phyloP scores from a whole-genome alignment of 1,140 invertebrate species.

The Drosophila kikkawai region DNA sequence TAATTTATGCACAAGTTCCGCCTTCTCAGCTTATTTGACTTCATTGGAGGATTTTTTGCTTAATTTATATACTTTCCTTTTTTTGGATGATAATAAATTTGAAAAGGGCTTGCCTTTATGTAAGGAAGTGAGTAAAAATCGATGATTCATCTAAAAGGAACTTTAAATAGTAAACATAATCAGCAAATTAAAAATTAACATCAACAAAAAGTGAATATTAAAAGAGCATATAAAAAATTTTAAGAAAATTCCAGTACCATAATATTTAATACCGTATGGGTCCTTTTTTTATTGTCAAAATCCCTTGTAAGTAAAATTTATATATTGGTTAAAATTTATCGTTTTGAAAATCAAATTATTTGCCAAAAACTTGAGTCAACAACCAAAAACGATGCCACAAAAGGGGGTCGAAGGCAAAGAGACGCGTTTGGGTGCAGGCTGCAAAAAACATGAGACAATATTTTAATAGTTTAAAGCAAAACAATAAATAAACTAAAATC shows the following conservation, averaged over 20 bases:
- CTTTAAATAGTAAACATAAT: not conserved
- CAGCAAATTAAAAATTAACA: not conserved
- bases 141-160: not conserved
- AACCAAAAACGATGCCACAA: constrained; percentile 80
- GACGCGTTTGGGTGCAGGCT: constrained; percentile 29
- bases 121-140: not conserved
- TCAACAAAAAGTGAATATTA: not conserved
- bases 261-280: not conserved
- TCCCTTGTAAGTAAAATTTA: constrained; percentile 70
- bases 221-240: not conserved
- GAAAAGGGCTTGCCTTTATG: not conserved
- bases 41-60: constrained; percentile 38
- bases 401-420: constrained; percentile 50
- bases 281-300: not conserved
- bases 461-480: constrained; percentile 84
- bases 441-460: constrained; percentile 67
- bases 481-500: constrained; percentile 84
- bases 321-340: constrained; percentile 70
- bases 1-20: constrained; percentile 81
- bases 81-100: constrained; percentile 26
- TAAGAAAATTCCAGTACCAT: not conserved
- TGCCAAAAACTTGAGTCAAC: constrained; percentile 84
- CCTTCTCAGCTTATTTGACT: constrained; percentile 60
- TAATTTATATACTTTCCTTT: constrained; percentile 72
- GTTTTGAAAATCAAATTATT: constrained; percentile 81